Evolutionary conservation across 92 coral and sea anemone species (phyloP).

Genomic region (Scolanthus callimorphus): DNA sequence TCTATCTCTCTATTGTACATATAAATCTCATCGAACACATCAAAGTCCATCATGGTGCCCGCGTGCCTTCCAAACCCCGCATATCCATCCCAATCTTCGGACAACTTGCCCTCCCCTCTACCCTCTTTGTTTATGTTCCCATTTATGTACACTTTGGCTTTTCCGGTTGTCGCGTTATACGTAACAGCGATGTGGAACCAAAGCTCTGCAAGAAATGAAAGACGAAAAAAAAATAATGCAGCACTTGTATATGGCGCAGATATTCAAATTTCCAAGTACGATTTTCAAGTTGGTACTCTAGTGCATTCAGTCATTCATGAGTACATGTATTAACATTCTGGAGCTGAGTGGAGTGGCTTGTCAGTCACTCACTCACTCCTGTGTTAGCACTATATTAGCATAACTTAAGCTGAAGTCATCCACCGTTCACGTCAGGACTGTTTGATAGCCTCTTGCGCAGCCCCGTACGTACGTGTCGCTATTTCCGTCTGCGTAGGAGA

Average conservation of each 20-base stretch:
- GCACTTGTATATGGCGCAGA: neutral
- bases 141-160: constrained; percentile 80
- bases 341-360: too few relatives aligned
- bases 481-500: too few relatives aligned
- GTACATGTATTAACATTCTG: too few relatives aligned
- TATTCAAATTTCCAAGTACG: too few relatives aligned
- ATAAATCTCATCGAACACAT: constrained; percentile 73
- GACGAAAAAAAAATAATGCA: neutral
- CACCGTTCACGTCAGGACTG: too few relatives aligned
- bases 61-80: constrained; percentile 91
- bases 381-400: too few relatives aligned
- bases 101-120: constrained; percentile 70
- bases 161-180: constrained; percentile 47
- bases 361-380: too few relatives aligned
- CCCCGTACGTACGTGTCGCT: too few relatives aligned
- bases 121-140: constrained; percentile 79
- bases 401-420: too few relatives aligned
- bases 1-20: constrained; percentile 81
- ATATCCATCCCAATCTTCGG: constrained; percentile 97
- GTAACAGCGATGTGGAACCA: constrained; percentile 92
- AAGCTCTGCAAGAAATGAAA: constrained; percentile 49
- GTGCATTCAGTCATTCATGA: too few relatives aligned
- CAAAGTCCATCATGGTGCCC: constrained; percentile 55
- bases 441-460: too few relatives aligned
- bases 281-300: too few relatives aligned